Percentiles rank a stretch among this genome's conserved stretches.
phyloP scores from a whole-genome alignment of 1,140 invertebrate species.

The Tetraneura akinire region DNA sequence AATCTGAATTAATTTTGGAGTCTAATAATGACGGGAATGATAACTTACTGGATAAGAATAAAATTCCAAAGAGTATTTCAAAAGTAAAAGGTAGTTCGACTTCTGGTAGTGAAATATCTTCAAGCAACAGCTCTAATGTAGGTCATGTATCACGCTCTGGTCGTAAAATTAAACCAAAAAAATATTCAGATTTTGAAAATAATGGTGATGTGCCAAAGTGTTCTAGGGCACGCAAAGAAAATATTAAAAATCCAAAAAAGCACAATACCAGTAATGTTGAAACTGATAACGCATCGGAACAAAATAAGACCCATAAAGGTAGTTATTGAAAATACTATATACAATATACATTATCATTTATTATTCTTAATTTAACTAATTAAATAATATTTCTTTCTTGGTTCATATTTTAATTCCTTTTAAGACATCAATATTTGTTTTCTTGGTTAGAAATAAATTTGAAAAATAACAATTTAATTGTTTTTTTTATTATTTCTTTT shows the following conservation, averaged over 20 bases:
- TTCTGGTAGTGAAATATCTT: conserved; percentile 17
- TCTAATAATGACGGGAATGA: too few relatives aligned
- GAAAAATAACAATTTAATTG: conserved; percentile 20
- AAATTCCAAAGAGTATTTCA: not conserved
- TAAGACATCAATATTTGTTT: too few relatives aligned
- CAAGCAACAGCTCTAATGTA: conserved; percentile 24
- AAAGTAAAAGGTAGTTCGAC: conserved; percentile 22
- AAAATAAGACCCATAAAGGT: too few relatives aligned
- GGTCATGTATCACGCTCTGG: conserved; percentile 73
- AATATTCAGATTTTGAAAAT: conserved; percentile 52
- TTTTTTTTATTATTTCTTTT: too few relatives aligned
- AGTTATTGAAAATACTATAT: too few relatives aligned
- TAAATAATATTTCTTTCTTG: too few relatives aligned
- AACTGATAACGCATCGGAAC: not conserved
- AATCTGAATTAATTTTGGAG: not conserved
- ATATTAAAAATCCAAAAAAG: conserved; percentile 11
- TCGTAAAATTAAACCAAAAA: conserved; percentile 74
- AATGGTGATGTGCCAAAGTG: conserved; percentile 27
- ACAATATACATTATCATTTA: too few relatives aligned
- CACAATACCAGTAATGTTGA: not conserved
- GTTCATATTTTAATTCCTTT: too few relatives aligned
- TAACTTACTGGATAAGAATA: not conserved
- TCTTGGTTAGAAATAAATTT: too few relatives aligned
- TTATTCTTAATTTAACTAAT: too few relatives aligned
- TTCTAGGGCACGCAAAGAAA: conserved; percentile 29